Conservation (phyloP, 64 coral and sea anemone genomes). For the Orbicella faveolata region DNA sequence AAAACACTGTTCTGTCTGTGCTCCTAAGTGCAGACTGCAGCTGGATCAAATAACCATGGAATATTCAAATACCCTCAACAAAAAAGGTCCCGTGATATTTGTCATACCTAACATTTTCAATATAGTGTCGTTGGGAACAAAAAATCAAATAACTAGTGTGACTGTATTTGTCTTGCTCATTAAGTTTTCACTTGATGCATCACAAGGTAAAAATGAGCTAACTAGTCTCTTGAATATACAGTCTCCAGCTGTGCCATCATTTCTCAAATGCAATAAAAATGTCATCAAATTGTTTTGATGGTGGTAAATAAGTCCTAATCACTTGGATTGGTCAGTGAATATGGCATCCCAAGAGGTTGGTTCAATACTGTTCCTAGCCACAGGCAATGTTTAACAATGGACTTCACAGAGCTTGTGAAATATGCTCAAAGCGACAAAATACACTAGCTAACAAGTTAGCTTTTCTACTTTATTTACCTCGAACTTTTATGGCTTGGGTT, state of each 20-base stretch:
- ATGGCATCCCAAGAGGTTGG: background rate
- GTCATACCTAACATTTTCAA: background rate
- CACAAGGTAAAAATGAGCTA: background rate
- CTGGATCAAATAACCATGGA: background rate
- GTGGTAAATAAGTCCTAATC: background rate
- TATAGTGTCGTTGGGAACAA: background rate
- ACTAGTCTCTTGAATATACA: background rate
- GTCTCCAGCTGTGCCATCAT: background rate
- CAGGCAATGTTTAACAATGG: background rate
- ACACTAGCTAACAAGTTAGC: background rate
- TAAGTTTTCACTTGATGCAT: background rate
- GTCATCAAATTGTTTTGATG: slow-evolving; percentile 22
- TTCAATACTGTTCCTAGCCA: background rate
- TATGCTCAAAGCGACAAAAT: background rate
- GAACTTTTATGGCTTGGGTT: background rate
- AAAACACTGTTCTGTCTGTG: background rate
- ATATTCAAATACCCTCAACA: background rate
- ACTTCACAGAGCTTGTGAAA: background rate
- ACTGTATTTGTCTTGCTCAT: background rate
- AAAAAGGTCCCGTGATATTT: too few species aligned
- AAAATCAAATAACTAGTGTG: background rate
- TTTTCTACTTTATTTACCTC: background rate
- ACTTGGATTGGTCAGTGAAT: background rate
- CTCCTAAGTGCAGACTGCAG: background rate
- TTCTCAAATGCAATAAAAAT: background rate